A percentile compares a stretch with the other conserved stretches of the same genome.
Conservation (phyloP, 2,888 invertebrate species). For the Netelia virgata region DNA sequence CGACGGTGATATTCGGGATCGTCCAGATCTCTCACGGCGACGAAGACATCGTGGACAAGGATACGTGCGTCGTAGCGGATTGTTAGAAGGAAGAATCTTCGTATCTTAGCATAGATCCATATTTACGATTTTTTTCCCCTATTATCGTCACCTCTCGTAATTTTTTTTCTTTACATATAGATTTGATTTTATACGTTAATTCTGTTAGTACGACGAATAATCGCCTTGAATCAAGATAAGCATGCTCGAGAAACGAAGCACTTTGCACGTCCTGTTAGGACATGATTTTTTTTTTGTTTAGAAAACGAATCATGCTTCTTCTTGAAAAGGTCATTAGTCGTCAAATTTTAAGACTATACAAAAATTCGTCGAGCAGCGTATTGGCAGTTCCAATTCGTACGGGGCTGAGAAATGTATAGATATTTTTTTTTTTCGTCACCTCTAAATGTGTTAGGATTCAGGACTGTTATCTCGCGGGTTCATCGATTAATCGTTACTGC, state of each 20-base stretch:
- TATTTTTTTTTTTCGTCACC: conserved; percentile 37
- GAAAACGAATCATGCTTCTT: conserved; percentile 31
- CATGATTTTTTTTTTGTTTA: not conserved
- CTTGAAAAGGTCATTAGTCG: conserved; percentile 67
- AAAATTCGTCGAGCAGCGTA: conserved; percentile 61
- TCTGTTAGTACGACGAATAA: conserved; percentile 58
- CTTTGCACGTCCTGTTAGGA: not conserved
- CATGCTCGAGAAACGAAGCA: conserved; percentile 8
- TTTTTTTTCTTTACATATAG: conserved; percentile 57
- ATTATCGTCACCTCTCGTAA: conserved; percentile 54
- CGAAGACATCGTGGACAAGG: conserved; percentile 68
- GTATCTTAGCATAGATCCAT: conserved; percentile 65
- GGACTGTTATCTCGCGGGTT: conserved; percentile 27
- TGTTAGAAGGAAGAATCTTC: conserved; percentile 64
- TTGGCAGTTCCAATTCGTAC: conserved; percentile 72
- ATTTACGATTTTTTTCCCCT: conserved; percentile 68
- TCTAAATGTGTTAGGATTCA: conserved; percentile 38
- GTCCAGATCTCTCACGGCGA: conserved; percentile 42
- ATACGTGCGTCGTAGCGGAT: conserved; percentile 71
- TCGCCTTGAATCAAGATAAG: conserved; percentile 56
- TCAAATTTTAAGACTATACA: conserved; percentile 23
- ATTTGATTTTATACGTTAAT: conserved; percentile 56
- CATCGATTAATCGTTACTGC: conserved; percentile 22
- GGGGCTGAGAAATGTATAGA: conserved; percentile 47
- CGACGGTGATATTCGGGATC: conserved; percentile 23